Conservation (phyloP, 2,888 invertebrate species). For the Eudasyphora cyanicolor region DNA sequence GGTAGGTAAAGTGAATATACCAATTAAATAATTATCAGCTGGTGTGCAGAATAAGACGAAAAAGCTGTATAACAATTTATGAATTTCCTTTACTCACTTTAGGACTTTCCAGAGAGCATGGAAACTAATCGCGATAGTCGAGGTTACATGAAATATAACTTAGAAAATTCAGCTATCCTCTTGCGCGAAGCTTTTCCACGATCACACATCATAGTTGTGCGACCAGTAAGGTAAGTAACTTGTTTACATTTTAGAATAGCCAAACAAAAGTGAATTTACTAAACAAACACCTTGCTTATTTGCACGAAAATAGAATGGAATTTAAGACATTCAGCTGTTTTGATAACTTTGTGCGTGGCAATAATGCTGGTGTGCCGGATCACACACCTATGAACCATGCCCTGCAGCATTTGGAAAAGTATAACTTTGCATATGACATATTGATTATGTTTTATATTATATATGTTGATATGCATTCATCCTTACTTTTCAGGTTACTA, state of each 20-base stretch:
- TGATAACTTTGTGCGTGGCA: slow-evolving; percentile 92
- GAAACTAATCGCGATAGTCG: slow-evolving; percentile 87
- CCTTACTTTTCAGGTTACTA: slow-evolving; percentile 81
- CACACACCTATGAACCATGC: slow-evolving; percentile 88
- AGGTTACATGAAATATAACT: slow-evolving; percentile 88
- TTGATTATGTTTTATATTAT: background rate
- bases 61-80: background rate
- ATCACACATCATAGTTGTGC: slow-evolving; percentile 86
- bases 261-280: background rate
- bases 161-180: slow-evolving; percentile 87
- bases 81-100: slow-evolving; percentile 63
- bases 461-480: no score
- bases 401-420: slow-evolving; percentile 87
- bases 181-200: slow-evolving; percentile 86
- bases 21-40: background rate
- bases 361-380: slow-evolving; percentile 90
- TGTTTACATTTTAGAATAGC: slow-evolving; percentile 1
- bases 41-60: background rate
- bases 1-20: slow-evolving; percentile 80
- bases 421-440: no score
- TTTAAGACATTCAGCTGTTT: slow-evolving; percentile 92
- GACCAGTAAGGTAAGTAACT: slow-evolving; percentile 85
- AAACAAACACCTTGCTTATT: background rate
- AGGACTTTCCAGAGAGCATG: slow-evolving; percentile 94
- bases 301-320: slow-evolving; percentile 83